Conservation (phyloP, 1,140 invertebrate genomes). For the Drosophila sucinea region DNA sequence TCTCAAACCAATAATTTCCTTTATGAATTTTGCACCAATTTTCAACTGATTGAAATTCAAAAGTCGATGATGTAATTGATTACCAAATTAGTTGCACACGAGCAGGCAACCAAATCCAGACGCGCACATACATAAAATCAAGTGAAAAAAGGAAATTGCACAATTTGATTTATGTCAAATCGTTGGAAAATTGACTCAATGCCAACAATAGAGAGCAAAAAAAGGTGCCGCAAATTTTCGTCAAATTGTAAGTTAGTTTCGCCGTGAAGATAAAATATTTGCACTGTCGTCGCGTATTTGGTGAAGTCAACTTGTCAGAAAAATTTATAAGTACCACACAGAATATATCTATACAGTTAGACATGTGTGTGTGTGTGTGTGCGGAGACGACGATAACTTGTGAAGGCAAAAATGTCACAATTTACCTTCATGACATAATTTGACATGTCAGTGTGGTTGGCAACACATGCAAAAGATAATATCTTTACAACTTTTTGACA, state of each 20-base stretch:
- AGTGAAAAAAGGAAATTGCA: constrained; percentile 41
- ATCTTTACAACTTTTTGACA: constrained; percentile 45
- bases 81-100: constrained; percentile 59
- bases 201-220: constrained; percentile 25
- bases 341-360: constrained; percentile 19
- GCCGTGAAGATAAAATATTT: constrained; percentile 61
- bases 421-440: constrained; percentile 40
- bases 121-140: constrained; percentile 9
- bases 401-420: constrained; percentile 44
- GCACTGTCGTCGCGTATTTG: constrained; percentile 62
- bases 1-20: constrained; percentile 18
- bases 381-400: constrained; percentile 9
- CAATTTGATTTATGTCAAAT: constrained; percentile 65
- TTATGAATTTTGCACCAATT: constrained; percentile 12
- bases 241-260: constrained; percentile 25
- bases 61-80: constrained; percentile 50
- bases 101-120: constrained; percentile 39
- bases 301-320: constrained; percentile 56
- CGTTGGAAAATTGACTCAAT: constrained; percentile 34
- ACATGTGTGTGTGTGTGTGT: background rate
- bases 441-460: constrained; percentile 43
- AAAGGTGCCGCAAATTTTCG: constrained; percentile 1
- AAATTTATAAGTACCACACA: constrained; percentile 24
- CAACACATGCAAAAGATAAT: constrained; percentile 29
- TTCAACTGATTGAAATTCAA: constrained; percentile 51